phyloP scores from a whole-genome alignment of 2,797 vertebrate genomes.

The Benthosema pterotum region DNA sequence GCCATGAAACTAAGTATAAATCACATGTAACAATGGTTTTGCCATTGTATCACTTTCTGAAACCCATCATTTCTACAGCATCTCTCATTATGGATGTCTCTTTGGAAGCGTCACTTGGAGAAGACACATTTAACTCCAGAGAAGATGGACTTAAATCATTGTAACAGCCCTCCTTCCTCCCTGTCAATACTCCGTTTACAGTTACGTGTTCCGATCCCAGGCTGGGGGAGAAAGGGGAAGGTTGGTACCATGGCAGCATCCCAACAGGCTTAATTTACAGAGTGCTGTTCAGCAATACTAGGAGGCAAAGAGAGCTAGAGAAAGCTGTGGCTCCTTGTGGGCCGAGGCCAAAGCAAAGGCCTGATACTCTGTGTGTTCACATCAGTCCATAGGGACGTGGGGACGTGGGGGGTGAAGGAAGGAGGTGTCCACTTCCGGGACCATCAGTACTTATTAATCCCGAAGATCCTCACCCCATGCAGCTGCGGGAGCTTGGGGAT shows the following conservation, averaged over 20 bases:
- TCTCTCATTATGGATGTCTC: constrained; percentile 11
- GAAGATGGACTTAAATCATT: constrained; percentile 20
- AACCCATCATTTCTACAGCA: constrained; percentile 30
- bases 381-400: constrained; percentile 38
- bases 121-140: constrained; percentile 3
- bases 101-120: constrained; percentile 18
- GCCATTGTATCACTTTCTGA: constrained; percentile 17
- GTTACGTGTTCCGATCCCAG: constrained; percentile 28
- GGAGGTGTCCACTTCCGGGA: constrained; percentile 47
- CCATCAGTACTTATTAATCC: constrained; percentile 96
- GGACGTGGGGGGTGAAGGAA: constrained; percentile 8
- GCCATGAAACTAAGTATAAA: no score
- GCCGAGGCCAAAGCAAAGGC: constrained; percentile 48
- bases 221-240: constrained; percentile 4
- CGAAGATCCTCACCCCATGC: constrained; percentile 95
- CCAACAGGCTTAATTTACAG: constrained; percentile 48
- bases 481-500: constrained; percentile 98
- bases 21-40: constrained; percentile 5
- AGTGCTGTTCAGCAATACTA: constrained; percentile 40
- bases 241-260: constrained; percentile 56
- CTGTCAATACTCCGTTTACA: constrained; percentile 37
- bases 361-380: constrained; percentile 39
- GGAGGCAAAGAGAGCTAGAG: constrained; percentile 22
- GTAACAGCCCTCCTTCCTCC: constrained; percentile 26
- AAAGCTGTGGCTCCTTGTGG: constrained; percentile 36